Percentiles rank a stretch among this genome's conserved stretches.
phyloP scores from a whole-genome alignment of 2,888 invertebrate species.

The Stenurella melanura region DNA sequence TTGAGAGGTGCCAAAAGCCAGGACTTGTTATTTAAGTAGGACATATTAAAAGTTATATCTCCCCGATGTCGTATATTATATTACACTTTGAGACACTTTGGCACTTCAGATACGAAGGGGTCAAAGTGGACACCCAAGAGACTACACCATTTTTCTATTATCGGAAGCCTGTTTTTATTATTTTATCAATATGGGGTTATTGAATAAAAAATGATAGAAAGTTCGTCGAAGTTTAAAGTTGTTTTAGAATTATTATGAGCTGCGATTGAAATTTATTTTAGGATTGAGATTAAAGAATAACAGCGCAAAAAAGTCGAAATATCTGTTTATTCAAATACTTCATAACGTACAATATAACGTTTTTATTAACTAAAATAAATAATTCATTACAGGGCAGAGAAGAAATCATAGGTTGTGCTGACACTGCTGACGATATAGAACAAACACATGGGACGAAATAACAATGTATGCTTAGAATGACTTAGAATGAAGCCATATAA shows the following conservation, averaged over 20 bases:
- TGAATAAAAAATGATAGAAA: conserved; percentile 36
- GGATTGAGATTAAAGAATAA: background rate
- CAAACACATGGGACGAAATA: too few relatives aligned
- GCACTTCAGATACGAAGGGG: conserved; percentile 36
- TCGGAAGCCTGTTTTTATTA: conserved; percentile 38
- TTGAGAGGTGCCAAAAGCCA: conserved; percentile 8
- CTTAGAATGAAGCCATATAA: too few relatives aligned
- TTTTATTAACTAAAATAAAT: too few relatives aligned
- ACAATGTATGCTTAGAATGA: too few relatives aligned
- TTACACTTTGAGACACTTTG: conserved; percentile 37
- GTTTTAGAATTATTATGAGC: conserved; percentile 18
- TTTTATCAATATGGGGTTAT: conserved; percentile 30
- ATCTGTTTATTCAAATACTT: too few relatives aligned
- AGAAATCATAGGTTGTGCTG: too few relatives aligned
- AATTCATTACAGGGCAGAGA: too few relatives aligned
- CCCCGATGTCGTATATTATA: conserved; percentile 33
- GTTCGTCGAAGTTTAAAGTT: conserved; percentile 27
- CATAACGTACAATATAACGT: too few relatives aligned
- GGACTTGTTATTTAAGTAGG: conserved; percentile 34
- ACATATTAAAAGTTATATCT: conserved; percentile 39
- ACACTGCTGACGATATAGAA: too few relatives aligned
- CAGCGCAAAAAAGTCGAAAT: too few relatives aligned
- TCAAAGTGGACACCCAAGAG: conserved; percentile 40
- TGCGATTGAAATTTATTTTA: background rate
- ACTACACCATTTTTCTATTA: conserved; percentile 40